Evolutionary conservation across 2,113 vertebrate species (phyloP), one percentile per base, ranked within the genome.

Genomic region (Nerophis ophidion): DNA sequence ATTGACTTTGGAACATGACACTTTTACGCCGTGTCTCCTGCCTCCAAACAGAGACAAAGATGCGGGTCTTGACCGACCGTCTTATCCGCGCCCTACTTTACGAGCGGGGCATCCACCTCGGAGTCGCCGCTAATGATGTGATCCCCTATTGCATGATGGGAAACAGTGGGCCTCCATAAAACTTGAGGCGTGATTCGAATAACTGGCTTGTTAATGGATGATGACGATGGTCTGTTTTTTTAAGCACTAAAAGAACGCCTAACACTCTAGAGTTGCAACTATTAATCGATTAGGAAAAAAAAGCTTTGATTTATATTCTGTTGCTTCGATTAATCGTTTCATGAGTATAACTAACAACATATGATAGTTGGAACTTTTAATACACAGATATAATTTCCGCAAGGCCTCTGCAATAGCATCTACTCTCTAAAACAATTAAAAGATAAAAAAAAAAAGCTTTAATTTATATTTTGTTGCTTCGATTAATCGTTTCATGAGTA

Each of bases 161-260:
- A 84, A 87, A 77, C 82, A 71, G 77, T 71, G 77, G 72, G 86
- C 79, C 83, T 85, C 85, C 75, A 89, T 89, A 88, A 89, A 89
- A 86, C 75, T 82, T 81, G 68, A 76, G 85, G 75, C 78, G 59
- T 76, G 82, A 84, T 89, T 88, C 87, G 86, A 87, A 86, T 82
- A 81, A 82, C 66, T n/a, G 73, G 75, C 63, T 74, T 72, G 77
- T 75, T 74, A 77, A 79, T 79, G 80, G 73, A 76, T 85, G 49
- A 60, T 76, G 81, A 82, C 75, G 71, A 74, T 71, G 80, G 69
- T 66, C 68, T 57, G 47, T 71, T 72, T 74, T 81, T 60, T 8
- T 26, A 68, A 8, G 8, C 19, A 26, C 19, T 26, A 26, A 26
- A 26, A 26, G 26, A 4, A 26, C 26, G 26, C 4, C 1, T 26